Evolutionary conservation across 23 tunicate species (phyloP).

Genomic region (Ascidia mentula): DNA sequence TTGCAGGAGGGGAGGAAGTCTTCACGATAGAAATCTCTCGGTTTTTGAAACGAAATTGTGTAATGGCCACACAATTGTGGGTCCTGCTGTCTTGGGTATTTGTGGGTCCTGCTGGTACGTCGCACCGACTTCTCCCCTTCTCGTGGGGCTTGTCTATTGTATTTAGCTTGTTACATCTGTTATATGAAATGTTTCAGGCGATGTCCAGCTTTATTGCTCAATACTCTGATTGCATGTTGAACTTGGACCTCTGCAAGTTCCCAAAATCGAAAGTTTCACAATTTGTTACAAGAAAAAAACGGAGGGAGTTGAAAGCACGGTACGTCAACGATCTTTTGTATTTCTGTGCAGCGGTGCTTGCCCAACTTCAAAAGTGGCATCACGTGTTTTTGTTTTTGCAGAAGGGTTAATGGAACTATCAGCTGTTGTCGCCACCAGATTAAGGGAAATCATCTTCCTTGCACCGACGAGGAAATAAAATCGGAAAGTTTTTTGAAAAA

Average conservation of each 20-base stretch:
- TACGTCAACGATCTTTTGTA: background rate
- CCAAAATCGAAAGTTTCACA: background rate
- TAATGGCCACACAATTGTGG: no score
- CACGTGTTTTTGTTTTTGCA: background rate
- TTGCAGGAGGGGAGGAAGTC: no score
- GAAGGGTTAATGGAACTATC: slow-evolving; percentile 22
- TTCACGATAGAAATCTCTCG: no score
- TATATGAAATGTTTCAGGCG: background rate
- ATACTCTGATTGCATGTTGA: slow-evolving; percentile 41
- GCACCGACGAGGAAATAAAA: background rate
- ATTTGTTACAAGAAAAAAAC: slow-evolving; percentile 3
- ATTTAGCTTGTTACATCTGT: background rate
- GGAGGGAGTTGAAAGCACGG: slow-evolving; percentile 17
- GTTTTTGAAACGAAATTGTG: no score
- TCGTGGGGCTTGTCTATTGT: background rate
- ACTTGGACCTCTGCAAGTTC: slow-evolving; percentile 35
- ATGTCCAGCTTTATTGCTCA: slow-evolving; percentile 9
- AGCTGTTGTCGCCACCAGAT: slow-evolving; percentile 49
- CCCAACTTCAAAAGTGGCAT: background rate
- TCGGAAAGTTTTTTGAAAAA: no score
- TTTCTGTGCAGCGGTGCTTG: no score
- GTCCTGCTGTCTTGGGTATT: no score
- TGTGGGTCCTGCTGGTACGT: no score
- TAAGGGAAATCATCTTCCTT: background rate
- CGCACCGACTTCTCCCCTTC: background rate